These are phyloP conservation scores for Geotrypetes seraphini DNA, from an alignment of 2,797 vertebrate species.

Conservation along the genomic window DNA sequence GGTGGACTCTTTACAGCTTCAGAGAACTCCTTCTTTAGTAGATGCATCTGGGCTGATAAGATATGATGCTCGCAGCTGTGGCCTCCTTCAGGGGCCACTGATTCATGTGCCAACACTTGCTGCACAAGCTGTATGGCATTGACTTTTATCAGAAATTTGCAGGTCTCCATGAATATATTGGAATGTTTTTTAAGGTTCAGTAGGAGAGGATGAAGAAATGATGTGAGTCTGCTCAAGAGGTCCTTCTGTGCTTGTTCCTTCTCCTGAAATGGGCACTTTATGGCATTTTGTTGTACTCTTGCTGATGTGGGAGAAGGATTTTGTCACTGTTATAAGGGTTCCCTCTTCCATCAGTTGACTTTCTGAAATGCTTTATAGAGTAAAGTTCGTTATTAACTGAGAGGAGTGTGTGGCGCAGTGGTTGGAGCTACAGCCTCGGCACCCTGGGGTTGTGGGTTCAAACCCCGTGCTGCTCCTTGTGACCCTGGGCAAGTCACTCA, in stretches of 20 bases:
- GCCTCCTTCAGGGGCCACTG: slow-evolving; percentile 59
- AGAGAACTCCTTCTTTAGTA: slow-evolving; percentile 61
- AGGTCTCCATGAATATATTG: slow-evolving; percentile 71
- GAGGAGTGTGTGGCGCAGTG: no score
- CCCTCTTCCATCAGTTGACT: background rate
- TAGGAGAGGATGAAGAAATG: background rate
- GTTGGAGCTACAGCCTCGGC: no score
- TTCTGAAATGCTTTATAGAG: no score
- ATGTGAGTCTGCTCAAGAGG: background rate
- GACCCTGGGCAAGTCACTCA: no score
- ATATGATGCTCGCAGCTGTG: slow-evolving; percentile 60
- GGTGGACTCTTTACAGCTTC: slow-evolving; percentile 56
- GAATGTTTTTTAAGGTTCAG: slow-evolving; percentile 1
- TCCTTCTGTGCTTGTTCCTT: slow-evolving; percentile 5
- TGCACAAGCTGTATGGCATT: slow-evolving; percentile 76
- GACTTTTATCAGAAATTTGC: slow-evolving; percentile 71
- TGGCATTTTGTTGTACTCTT: slow-evolving; percentile 13
- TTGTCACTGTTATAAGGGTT: background rate
- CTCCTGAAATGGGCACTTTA: slow-evolving; percentile 27
- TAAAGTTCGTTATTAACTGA: no score
- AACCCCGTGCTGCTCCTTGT: no score
- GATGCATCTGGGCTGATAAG: slow-evolving; percentile 57
- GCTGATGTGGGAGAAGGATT: background rate
- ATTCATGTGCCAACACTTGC: slow-evolving; percentile 69
- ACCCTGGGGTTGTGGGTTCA: no score